These are phyloP conservation scores for Ellobius talpinus DNA, from an alignment of 2,113 vertebrate genomes.

Conservation along the genomic window DNA sequence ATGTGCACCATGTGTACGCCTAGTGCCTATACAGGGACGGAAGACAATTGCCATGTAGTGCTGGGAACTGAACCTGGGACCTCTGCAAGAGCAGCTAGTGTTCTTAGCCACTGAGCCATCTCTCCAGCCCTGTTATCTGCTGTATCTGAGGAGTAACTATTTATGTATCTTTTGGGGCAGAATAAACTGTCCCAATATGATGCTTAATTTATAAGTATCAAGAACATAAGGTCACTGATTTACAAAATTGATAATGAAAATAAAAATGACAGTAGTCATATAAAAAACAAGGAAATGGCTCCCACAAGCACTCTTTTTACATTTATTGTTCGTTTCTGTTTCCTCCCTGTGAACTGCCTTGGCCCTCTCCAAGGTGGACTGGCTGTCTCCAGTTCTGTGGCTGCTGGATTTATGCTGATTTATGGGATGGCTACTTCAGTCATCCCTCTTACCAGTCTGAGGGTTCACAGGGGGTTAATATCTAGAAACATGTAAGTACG, in stretches of 20 bases:
- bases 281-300: no score
- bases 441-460: background rate
- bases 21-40: background rate
- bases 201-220: constrained; percentile 16
- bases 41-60: background rate
- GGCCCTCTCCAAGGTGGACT: background rate
- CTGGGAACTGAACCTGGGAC: background rate
- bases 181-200: background rate
- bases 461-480: background rate
- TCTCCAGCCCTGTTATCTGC: background rate
- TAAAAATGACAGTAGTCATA: background rate
- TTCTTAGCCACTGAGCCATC: background rate
- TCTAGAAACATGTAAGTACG: background rate
- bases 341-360: background rate
- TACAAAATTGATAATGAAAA: constrained; percentile 22
- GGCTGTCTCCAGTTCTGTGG: background rate
- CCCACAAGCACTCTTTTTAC: background rate
- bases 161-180: background rate
- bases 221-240: background rate
- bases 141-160: background rate
- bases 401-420: background rate
- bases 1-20: background rate
- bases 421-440: background rate
- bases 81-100: background rate
- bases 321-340: background rate